phyloP scores from a whole-genome alignment of 1,140 invertebrate genomes.

The Physella acuta region DNA sequence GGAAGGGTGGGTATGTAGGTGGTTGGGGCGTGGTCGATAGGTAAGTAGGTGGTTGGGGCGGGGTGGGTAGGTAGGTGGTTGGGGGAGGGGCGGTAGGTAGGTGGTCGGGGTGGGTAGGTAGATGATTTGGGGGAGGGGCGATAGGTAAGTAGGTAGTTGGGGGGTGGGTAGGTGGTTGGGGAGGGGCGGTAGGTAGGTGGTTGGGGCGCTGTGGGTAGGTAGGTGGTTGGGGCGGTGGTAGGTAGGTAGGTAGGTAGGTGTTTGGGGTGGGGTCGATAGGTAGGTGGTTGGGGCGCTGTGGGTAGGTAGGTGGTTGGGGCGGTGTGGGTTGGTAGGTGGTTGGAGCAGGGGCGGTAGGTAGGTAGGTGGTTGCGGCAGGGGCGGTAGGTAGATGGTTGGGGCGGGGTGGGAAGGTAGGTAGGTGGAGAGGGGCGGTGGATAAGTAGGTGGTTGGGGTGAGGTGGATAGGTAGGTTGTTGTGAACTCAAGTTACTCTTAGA shows the following conservation, averaged over 20 bases:
- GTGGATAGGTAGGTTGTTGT: background rate
- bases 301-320: background rate
- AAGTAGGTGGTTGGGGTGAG: background rate
- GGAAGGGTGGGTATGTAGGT: too few relatives aligned
- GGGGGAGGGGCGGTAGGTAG: background rate
- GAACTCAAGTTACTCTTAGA: too few relatives aligned
- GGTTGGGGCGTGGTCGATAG: too few relatives aligned
- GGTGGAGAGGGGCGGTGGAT: background rate
- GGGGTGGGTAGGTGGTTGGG: background rate
- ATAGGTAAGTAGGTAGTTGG: background rate
- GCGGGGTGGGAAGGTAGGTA: background rate
- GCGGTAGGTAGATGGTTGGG: background rate
- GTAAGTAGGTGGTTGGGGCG: background rate
- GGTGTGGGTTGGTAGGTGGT: background rate
- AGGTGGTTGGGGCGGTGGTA: too few relatives aligned
- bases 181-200: too few relatives aligned
- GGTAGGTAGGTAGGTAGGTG: background rate
- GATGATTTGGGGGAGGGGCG: background rate
- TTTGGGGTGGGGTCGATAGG: too few relatives aligned
- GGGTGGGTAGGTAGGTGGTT: background rate
- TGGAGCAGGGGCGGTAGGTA: background rate
- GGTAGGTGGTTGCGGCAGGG: too few relatives aligned
- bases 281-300: background rate
- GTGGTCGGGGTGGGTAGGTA: too few relatives aligned
- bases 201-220: background rate